Conservation (phyloP, 2,113 vertebrate species). For the Lamprotornis superbus region DNA sequence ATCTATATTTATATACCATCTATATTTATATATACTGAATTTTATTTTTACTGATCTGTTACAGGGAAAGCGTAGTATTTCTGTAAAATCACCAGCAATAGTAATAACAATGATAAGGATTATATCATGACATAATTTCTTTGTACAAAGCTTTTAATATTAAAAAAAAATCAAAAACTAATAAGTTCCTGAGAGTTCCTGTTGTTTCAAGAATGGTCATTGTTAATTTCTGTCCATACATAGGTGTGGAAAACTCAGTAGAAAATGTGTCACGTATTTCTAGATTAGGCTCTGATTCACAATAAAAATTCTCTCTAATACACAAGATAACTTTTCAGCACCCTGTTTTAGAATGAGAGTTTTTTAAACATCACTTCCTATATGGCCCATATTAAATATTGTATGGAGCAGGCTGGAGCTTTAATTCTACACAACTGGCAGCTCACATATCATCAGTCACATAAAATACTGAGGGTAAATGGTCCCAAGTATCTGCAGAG, state of each 20-base stretch:
- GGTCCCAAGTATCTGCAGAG: background rate
- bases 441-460: background rate
- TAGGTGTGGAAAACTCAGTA: background rate
- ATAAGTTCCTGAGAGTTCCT: background rate
- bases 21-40: background rate
- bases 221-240: background rate
- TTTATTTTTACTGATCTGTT: background rate
- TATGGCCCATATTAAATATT: background rate
- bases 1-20: background rate
- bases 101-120: background rate
- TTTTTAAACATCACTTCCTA: background rate
- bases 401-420: background rate
- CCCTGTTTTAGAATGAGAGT: background rate
- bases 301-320: background rate
- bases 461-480: background rate
- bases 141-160: background rate
- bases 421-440: background rate
- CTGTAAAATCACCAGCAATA: background rate
- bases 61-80: background rate
- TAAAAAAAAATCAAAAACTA: background rate
- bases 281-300: background rate
- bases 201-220: background rate
- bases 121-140: background rate
- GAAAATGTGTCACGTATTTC: background rate
- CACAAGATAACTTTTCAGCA: background rate